Evolutionary conservation across 2,888 invertebrate genomes (phyloP).

Genomic region (Plebejus anna): DNA sequence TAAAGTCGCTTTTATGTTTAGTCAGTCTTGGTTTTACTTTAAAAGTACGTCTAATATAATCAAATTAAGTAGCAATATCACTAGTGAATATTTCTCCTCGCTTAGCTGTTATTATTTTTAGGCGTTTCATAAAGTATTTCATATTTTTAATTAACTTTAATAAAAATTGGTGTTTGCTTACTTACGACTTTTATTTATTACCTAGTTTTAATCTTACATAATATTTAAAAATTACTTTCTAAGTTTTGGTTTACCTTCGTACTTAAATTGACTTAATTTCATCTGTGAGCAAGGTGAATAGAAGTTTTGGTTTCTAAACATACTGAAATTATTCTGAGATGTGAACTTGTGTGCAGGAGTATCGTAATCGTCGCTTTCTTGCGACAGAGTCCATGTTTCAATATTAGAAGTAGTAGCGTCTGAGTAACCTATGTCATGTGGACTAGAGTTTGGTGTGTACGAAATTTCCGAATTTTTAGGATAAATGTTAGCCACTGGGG

Average conservation of each 20-base stretch:
- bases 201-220: not conserved
- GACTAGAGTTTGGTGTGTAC: slow-evolving; percentile 37
- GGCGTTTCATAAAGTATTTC: slow-evolving; percentile 44
- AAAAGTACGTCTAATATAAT: slow-evolving; percentile 42
- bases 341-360: not conserved
- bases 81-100: slow-evolving; percentile 48
- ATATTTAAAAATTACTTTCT: slow-evolving; percentile 38
- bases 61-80: slow-evolving; percentile 43
- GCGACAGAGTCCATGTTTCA: slow-evolving; percentile 56
- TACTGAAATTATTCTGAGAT: not conserved
- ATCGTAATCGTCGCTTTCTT: slow-evolving; percentile 39
- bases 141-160: slow-evolving; percentile 63
- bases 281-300: slow-evolving; percentile 31
- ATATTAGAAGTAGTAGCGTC: slow-evolving; percentile 46
- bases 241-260: slow-evolving; percentile 48
- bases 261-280: slow-evolving; percentile 54
- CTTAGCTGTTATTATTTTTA: slow-evolving; percentile 44
- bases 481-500: slow-evolving; percentile 31
- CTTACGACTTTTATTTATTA: slow-evolving; percentile 41
- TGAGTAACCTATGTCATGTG: slow-evolving; percentile 32
- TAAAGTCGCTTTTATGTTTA: slow-evolving; percentile 70
- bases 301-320: not conserved
- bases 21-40: slow-evolving; percentile 79
- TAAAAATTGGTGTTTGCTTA: slow-evolving; percentile 72
- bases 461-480: not conserved